Evolutionary conservation across 1,140 invertebrate species (phyloP), one percentile per base, ranked within the genome.

Genomic region (Probaryconus sp.): DNA sequence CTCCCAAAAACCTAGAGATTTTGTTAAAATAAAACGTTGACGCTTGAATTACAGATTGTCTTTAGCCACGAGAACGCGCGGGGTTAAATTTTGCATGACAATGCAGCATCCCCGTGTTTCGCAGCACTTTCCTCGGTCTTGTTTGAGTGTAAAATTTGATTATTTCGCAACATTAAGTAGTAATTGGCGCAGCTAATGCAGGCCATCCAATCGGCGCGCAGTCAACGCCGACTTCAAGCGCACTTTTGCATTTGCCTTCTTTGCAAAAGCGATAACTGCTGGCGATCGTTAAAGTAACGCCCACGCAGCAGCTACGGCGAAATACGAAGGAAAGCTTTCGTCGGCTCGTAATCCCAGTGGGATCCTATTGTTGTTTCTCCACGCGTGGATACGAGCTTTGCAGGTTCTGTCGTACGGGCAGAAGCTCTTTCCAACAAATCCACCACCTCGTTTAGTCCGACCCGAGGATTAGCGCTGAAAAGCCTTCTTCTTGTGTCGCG

Each of bases 391-490:
- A 63, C 79, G 69, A 85, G 84, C 83, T 85, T 84, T 85, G 75
- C 79, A 82, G 78, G 28, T 80, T 82, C 79, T 48, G 83, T 75
- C 77, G 67, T 75, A 78, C 73, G 56, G 24, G 21, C 56, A n/a
- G 38, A 87, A 87, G 85, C 85, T 87, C 82, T 87, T 85, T 85
- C 78, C 82, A 81, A 87, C 86, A 88, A 88, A 87, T 87, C 86
- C 86, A 87, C 85, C 84, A 83, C 79, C 86, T 86, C 85, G 84
- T 88, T 88, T 87, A 86, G 80, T 81, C 79, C 79, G 81, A 79
- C 64, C 68, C 58, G 31, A 74, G 83, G 83, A 86, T 86, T 85
- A 86, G 77, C 75, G 47, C 35, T 74, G 76, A 80, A 85, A 83
- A 87, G 83, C 83, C 78, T 79, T 79, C 79, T 82, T 84, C 82